Evolutionary conservation across 2,113 vertebrate genomes (phyloP).

Genomic region (Drymodes brunneopygia): DNA sequence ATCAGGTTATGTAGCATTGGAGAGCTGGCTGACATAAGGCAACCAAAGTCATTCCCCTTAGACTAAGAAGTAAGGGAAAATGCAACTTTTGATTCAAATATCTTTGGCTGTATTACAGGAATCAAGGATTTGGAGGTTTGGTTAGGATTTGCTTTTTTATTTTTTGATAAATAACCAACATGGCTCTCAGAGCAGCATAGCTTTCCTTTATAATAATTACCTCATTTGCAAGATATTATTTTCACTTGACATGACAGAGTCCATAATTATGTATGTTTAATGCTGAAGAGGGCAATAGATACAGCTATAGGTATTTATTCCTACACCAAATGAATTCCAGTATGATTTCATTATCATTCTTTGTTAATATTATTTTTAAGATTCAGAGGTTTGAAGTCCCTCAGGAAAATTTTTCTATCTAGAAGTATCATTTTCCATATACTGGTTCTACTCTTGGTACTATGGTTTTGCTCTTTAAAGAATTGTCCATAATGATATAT

Average conservation of each 20-base stretch:
- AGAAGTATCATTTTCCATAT: not conserved
- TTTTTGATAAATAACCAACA: not conserved
- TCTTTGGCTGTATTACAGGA: not conserved
- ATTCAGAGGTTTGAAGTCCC: not conserved
- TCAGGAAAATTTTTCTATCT: not conserved
- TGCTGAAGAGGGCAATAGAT: not conserved
- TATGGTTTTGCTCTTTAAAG: not conserved
- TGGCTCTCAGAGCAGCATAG: not conserved
- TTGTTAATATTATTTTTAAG: not conserved
- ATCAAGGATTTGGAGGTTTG: not conserved
- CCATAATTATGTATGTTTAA: not conserved
- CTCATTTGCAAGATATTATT: not conserved
- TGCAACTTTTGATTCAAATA: not conserved
- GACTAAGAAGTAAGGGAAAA: not conserved
- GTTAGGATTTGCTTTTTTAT: not conserved
- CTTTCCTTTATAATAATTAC: not conserved
- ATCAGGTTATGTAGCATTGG: not conserved
- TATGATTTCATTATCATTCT: not conserved
- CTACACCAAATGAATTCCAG: not conserved
- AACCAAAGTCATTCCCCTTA: not conserved
- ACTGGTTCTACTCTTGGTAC: not conserved
- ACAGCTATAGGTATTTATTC: not conserved
- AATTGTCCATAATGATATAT: not conserved
- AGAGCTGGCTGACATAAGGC: not conserved
- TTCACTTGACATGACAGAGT: not conserved